Evolutionary conservation across 2,113 vertebrate genomes (phyloP).

Genomic region (Nesoenas mayeri): DNA sequence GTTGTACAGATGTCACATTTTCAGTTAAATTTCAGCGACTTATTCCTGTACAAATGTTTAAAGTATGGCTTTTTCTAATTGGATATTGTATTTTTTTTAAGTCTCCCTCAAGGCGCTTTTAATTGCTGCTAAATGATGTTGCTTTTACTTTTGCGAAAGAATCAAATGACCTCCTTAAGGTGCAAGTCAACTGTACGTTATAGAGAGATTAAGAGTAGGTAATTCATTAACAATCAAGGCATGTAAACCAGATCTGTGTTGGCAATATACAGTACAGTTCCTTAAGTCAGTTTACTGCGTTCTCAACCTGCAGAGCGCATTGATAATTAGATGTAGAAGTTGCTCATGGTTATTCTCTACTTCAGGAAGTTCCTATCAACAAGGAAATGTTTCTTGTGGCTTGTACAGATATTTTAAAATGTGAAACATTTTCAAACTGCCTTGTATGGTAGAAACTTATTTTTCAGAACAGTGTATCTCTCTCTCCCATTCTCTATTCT

Average conservation of each 20-base stretch:
- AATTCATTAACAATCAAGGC: conserved; percentile 76
- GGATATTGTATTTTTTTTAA: conserved; percentile 90
- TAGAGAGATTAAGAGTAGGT: conserved; percentile 69
- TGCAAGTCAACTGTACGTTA: conserved; percentile 87
- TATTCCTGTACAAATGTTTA: conserved; percentile 91
- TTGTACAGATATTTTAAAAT: conserved; percentile 83
- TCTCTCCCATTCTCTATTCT: conserved; percentile 71
- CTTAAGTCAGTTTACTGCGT: conserved; percentile 65
- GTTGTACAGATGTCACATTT: conserved; percentile 93
- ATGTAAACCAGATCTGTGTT: conserved; percentile 70
- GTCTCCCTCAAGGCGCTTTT: conserved; percentile 84
- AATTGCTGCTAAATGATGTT: conserved; percentile 92
- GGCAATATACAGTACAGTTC: conserved; percentile 70
- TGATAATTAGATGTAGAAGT: conserved; percentile 71
- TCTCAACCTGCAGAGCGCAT: conserved; percentile 65
- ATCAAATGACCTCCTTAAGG: conserved; percentile 88
- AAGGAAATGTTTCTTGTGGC: conserved; percentile 78
- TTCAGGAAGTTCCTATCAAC: conserved; percentile 75
- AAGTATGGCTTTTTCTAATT: conserved; percentile 86
- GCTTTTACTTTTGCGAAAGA: conserved; percentile 88
- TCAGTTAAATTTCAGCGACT: conserved; percentile 89
- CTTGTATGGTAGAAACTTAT: conserved; percentile 76
- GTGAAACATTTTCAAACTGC: conserved; percentile 82
- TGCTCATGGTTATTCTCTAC: conserved; percentile 73
- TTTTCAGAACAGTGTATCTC: conserved; percentile 76